Percentiles rank a stretch among this genome's conserved stretches.
These are phyloP conservation scores for Tor tambroides DNA, from an alignment of 2,113 vertebrate genomes.

Conservation along the genomic window DNA sequence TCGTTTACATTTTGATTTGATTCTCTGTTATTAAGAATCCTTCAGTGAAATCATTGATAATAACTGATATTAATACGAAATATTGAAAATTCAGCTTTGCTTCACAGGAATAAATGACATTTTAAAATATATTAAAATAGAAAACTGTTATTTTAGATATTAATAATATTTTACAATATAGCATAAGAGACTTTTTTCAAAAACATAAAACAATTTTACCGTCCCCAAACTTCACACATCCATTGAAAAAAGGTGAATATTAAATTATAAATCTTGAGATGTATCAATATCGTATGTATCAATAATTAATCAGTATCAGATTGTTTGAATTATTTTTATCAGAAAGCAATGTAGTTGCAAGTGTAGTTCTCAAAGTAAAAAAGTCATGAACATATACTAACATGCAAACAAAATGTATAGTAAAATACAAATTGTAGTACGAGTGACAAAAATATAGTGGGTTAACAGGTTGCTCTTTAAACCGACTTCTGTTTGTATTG, in stretches of 20 bases:
- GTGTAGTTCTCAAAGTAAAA: neutral
- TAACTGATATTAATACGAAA: too few relatives aligned
- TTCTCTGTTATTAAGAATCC: neutral
- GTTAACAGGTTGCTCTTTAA: constrained; percentile 24
- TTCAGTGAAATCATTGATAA: too few relatives aligned
- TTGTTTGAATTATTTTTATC: neutral
- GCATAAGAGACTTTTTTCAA: too few relatives aligned
- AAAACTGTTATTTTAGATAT: neutral
- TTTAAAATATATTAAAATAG: too few relatives aligned
- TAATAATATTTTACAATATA: neutral
- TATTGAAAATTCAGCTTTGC: too few relatives aligned
- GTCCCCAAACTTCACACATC: neutral
- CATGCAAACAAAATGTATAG: neutral
- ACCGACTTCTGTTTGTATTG: constrained; percentile 3
- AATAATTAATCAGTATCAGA: too few relatives aligned
- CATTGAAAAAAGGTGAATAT: neutral
- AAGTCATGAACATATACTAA: too few relatives aligned
- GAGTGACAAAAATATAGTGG: neutral
- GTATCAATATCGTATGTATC: too few relatives aligned
- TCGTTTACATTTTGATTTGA: neutral
- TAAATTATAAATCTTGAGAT: neutral
- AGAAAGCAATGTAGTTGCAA: too few relatives aligned
- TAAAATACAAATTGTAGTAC: neutral
- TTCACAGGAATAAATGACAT: too few relatives aligned
- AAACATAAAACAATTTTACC: neutral